A percentile compares a stretch with the other conserved stretches of the same genome.
Evolutionary conservation across 2,113 vertebrate species (phyloP).

Genomic region (Ursus arctos): DNA sequence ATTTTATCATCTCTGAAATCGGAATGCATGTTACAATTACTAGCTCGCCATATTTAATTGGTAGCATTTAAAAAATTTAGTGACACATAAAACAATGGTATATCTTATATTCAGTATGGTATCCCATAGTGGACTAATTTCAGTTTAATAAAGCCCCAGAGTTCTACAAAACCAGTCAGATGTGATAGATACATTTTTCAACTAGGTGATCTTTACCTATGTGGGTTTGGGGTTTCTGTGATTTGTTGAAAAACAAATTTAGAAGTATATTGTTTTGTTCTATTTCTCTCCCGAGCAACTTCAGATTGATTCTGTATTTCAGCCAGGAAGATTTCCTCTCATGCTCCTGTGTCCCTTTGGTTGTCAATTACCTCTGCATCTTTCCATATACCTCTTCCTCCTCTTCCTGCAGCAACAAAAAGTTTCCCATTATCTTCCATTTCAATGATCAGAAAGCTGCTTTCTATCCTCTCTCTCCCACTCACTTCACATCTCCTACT

Average conservation of each 20-base stretch:
- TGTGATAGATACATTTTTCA: slow-evolving; percentile 22
- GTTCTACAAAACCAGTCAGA: background rate
- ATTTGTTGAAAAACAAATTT: slow-evolving; percentile 34
- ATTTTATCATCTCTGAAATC: background rate
- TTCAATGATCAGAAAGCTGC: background rate
- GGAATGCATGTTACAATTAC: background rate
- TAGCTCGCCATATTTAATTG: background rate
- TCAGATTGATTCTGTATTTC: background rate
- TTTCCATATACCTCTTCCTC: background rate
- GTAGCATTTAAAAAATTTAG: background rate
- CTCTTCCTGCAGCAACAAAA: slow-evolving; percentile 1
- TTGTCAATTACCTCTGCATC: background rate
- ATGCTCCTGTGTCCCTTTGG: background rate
- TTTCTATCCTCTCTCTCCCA: background rate
- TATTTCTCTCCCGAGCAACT: background rate
- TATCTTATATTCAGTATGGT: background rate
- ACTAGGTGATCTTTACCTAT: background rate
- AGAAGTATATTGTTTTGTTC: background rate
- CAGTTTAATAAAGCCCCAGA: background rate
- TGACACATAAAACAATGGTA: background rate
- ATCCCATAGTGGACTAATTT: background rate
- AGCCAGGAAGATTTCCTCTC: background rate
- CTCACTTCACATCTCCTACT: background rate
- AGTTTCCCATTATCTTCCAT: background rate
- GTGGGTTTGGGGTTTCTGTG: background rate